Conservation (phyloP, 2,797 vertebrate species). For the Sebastolobus alascanus region DNA sequence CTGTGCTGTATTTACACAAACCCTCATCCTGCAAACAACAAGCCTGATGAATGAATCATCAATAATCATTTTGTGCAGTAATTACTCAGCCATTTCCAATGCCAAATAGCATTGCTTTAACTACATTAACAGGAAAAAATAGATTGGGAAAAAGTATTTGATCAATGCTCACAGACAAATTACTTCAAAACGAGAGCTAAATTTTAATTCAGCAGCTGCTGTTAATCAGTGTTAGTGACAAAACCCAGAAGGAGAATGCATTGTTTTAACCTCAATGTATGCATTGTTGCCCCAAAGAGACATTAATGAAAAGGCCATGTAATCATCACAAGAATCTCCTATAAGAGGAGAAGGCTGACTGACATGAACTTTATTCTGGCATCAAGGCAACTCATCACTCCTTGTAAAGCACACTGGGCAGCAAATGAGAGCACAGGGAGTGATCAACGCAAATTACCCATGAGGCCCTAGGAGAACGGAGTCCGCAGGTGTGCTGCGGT, state of each 20-base stretch:
- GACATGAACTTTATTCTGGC: slow-evolving; percentile 35
- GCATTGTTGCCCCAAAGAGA: slow-evolving; percentile 18
- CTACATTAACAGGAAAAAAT: slow-evolving; percentile 20
- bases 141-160: not conserved
- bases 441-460: slow-evolving; percentile 74
- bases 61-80: slow-evolving; percentile 49
- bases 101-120: slow-evolving; percentile 27
- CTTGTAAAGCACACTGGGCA: slow-evolving; percentile 43
- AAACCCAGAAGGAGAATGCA: slow-evolving; percentile 13
- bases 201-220: slow-evolving; percentile 37
- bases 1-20: slow-evolving; percentile 7
- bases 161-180: slow-evolving; percentile 32
- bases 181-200: slow-evolving; percentile 16
- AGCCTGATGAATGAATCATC: slow-evolving; percentile 48
- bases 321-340: slow-evolving; percentile 22
- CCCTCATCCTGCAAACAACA: slow-evolving; percentile 6
- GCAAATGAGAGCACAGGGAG: slow-evolving; percentile 64
- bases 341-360: slow-evolving; percentile 19
- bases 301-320: not conserved
- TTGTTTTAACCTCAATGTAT: slow-evolving; percentile 4
- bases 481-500: slow-evolving; percentile 29
- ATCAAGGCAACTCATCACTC: slow-evolving; percentile 48
- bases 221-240: slow-evolving; percentile 35
- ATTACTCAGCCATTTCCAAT: slow-evolving; percentile 38
- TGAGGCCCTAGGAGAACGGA: slow-evolving; percentile 25